Evolutionary conservation across 2,113 vertebrate species (phyloP), one percentile per base, ranked within the genome.

Genomic region (Tenebrosternarchus preto): DNA sequence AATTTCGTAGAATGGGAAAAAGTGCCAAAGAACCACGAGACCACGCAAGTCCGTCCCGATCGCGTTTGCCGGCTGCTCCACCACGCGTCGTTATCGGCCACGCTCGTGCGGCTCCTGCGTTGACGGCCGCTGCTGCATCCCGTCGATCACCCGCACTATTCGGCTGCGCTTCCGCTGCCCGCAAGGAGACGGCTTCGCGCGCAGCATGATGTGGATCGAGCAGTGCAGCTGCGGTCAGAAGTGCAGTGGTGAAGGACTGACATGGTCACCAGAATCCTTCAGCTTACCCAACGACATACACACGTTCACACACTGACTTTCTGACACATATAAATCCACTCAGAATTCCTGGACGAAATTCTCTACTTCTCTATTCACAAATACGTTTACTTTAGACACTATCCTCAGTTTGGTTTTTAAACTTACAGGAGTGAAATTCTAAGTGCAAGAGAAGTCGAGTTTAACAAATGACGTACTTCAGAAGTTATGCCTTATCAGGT

Each of bases 281-380:
- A 81, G 36, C 50, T 69, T 85, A 4, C 88, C 87, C 60, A 90
- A 87, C 17, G 89, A 90, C 79, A 90, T 90, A 61, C 87, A 90
- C 82, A 89, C 81, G 76, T 89, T 82, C 69, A 50, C 78, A 39
- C 83, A 85, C 77, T 88, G 77, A 86, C 8, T 43, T 29, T 8
- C 56, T 33, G 24, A 75, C 17, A 20, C n/a, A n/a, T 31, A 8
- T 43, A 50, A 50, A 50, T 33, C 20, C 31, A 16, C 22, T n/a
- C 12, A 4, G 4, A 39, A 4, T 15, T 15, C 36, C 11, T 64
- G 16, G 29, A 33, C 16, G 12, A 25, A 61, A 22, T 12, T 61
- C 22, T 64, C 27, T 17, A 64, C 15, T 5, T 1, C 27, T 2
- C 27, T 11, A 25, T 61, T 61, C 59, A 61, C 59, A 24, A 16